These are phyloP conservation scores for Regulus satrapa DNA, from an alignment of 2,113 vertebrate species.

Conservation along the genomic window DNA sequence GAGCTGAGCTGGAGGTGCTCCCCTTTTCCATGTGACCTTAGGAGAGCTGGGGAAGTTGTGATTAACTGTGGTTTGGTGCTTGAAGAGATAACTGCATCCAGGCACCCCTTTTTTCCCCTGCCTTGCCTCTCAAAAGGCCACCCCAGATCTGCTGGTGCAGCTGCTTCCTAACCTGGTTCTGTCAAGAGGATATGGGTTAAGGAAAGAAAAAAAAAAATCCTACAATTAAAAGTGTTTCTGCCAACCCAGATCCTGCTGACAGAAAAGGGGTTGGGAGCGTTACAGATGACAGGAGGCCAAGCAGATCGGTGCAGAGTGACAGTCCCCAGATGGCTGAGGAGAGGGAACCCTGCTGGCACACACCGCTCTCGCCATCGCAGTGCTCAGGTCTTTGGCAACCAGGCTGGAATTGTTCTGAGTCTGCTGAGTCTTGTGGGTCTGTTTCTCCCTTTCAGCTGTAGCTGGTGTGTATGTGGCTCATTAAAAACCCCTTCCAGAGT, in stretches of 20 bases:
- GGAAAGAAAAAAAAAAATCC: not conserved
- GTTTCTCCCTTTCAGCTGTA: not conserved
- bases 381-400: not conserved
- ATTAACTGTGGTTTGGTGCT: not conserved
- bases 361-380: fast-evolving
- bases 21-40: fast-evolving
- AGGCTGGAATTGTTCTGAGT: fast-evolving
- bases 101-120: not conserved
- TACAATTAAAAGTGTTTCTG: constrained; percentile 26
- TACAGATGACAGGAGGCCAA: not conserved
- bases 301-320: constrained; percentile 18
- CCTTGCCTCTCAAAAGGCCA: not conserved
- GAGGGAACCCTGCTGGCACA: constrained; percentile 20
- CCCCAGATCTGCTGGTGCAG: not conserved
- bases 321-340: constrained; percentile 30
- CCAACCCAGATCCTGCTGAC: constrained; percentile 16
- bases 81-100: not conserved
- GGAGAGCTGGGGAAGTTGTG: not conserved
- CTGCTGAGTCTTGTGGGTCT: not conserved
- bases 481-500: not conserved
- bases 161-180: constrained; percentile 51
- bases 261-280: not conserved
- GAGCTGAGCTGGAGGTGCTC: not conserved
- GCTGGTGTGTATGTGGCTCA: not conserved
- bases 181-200: constrained; percentile 30